phyloP scores from a whole-genome alignment of 2,888 invertebrate genomes.

The Mermis nigrescens region DNA sequence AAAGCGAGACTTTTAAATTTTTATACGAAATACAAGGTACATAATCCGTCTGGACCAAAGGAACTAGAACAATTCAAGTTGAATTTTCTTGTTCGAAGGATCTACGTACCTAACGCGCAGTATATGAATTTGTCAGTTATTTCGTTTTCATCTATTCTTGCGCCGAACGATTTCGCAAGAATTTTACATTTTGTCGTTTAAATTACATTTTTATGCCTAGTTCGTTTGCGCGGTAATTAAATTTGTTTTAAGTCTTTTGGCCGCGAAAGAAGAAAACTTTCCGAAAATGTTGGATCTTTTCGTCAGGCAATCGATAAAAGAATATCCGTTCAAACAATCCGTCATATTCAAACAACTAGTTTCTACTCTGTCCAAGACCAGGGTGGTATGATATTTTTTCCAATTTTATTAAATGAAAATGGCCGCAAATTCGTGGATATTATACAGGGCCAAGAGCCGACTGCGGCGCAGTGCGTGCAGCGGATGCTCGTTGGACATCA shows the following conservation, averaged over 20 bases:
- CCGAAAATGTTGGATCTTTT: conserved; percentile 46
- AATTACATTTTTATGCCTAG: neutral
- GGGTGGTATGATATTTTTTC: conserved; percentile 7
- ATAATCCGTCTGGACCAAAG: too few species aligned
- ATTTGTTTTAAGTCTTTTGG: neutral
- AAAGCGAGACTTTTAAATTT: too few species aligned
- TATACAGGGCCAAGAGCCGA: neutral
- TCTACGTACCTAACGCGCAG: too few species aligned
- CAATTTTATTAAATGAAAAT: too few species aligned
- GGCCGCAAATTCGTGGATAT: neutral
- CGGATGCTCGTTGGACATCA: conserved; percentile 25
- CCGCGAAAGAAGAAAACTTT: conserved; percentile 26
- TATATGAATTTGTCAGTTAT: too few species aligned
- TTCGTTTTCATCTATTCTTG: too few species aligned
- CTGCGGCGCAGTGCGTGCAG: conserved; percentile 19
- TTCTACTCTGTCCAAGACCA: conserved; percentile 17
- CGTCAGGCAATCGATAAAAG: conserved; percentile 62
- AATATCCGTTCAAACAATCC: conserved; percentile 74
- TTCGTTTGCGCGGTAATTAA: too few species aligned
- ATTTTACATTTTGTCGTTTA: neutral
- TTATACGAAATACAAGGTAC: too few species aligned
- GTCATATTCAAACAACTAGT: conserved; percentile 58
- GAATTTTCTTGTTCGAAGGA: too few species aligned
- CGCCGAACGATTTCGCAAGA: too few species aligned
- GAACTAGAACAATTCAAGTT: too few species aligned